Evolutionary conservation across 2,797 vertebrate species (phyloP), one percentile per base, ranked within the genome.

Genomic region (Oreonectes daqikongensis): DNA sequence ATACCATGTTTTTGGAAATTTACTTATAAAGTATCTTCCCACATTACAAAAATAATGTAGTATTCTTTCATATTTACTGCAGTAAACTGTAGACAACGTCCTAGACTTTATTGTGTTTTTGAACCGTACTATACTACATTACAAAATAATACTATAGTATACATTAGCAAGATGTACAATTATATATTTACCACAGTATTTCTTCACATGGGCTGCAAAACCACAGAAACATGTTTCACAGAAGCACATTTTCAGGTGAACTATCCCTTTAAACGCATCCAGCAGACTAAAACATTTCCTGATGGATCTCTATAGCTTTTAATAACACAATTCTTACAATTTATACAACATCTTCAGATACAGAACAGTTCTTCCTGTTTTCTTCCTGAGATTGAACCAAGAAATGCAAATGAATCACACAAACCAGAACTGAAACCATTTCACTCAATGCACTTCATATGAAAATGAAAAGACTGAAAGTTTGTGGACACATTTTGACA

Each of bases 351-450:
- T 65, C 10, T 10, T 40, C 10, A 14, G 5, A 24, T 10, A n/a
- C 5, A 30, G 4, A 74, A 17, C 17, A 52, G 7, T 28, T 20
- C 60, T 65, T 65, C 72, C 60, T 53, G 60, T 55, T 65, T 55
- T 14, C 20, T 20, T 65, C 40, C 26, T 28, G 17, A 24, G 17
- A 12, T 64, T 63, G 38, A 20, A 53, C 12, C 11, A n/a, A 32
- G 17, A 10, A 17, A 55, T 75, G 72, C 63, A 75, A 66, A 57
- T 75, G 24, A 75, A 75, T 65, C 72, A 74, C n/a, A 22, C 12
- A 38, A 4, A 66, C 26, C 46, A 66, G 72, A 75, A 75, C 17
- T 55, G 72, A 75, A 66, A 75, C 64, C 35, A 44, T 57, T 12
- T 20, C 53, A 17, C 5, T 57, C 5, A 26, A 57, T 14, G 52